Percentiles rank a stretch among this genome's conserved stretches.
phyloP scores from a whole-genome alignment of 2,797 vertebrate species.

The Lagorchestes hirsutus region DNA sequence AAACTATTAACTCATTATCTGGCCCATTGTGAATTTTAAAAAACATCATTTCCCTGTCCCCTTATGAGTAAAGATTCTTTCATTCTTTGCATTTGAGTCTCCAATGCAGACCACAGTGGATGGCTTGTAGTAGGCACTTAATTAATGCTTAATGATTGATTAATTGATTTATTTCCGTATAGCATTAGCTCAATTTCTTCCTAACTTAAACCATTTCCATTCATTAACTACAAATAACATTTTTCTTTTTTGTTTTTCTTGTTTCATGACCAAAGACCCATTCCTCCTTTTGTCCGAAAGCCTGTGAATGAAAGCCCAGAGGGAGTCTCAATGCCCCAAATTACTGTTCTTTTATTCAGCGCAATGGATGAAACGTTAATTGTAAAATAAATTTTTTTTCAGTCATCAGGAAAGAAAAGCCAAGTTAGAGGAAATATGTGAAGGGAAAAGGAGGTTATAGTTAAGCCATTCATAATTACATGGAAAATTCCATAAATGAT shows the following conservation, averaged over 20 bases:
- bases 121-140: neutral
- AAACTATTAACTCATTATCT: conserved; percentile 8
- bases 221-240: neutral
- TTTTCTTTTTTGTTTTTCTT: conserved; percentile 9
- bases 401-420: neutral
- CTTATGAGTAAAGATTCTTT: neutral
- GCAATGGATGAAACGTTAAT: conserved; percentile 6
- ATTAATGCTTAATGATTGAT: neutral
- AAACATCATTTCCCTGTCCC: conserved; percentile 27
- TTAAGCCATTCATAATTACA: neutral
- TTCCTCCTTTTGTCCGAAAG: conserved; percentile 21
- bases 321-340: neutral
- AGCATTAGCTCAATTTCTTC: neutral
- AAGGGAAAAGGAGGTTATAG: conserved; percentile 13
- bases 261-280: neutral
- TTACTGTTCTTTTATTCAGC: neutral
- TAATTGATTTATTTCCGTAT: conserved; percentile 22
- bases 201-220: conserved; percentile 20
- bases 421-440: neutral
- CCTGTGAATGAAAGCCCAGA: neutral
- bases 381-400: conserved; percentile 19
- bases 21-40: conserved; percentile 43
- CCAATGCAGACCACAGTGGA: neutral
- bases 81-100: neutral
- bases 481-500: neutral